phyloP scores from a whole-genome alignment of 53 echinoderm and acorn worm genomes.

The Mesocentrotus franciscanus region DNA sequence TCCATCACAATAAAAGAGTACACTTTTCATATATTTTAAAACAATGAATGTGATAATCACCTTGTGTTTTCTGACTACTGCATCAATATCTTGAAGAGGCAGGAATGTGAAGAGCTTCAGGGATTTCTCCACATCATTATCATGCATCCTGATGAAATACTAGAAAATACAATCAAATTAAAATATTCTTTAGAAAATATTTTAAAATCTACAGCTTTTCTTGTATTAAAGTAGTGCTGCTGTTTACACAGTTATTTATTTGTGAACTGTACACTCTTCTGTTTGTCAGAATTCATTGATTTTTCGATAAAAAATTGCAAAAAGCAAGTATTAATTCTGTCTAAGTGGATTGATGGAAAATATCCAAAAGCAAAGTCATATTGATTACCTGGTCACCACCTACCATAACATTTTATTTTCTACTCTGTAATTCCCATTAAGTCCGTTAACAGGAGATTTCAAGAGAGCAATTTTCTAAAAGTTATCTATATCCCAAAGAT shows the following conservation, averaged over 20 bases:
- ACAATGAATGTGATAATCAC: slow-evolving; percentile 32
- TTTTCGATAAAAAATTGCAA: too few relatives aligned
- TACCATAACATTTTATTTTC: not conserved
- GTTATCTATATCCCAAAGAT: too few relatives aligned
- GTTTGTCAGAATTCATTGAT: not conserved
- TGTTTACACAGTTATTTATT: too few relatives aligned
- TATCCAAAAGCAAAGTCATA: not conserved
- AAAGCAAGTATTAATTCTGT: too few relatives aligned
- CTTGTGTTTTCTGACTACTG: slow-evolving; percentile 75
- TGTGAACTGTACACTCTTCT: too few relatives aligned
- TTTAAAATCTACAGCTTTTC: not conserved
- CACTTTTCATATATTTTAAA: too few relatives aligned
- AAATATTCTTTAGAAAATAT: not conserved
- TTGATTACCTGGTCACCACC: not conserved
- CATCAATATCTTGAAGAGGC: slow-evolving; percentile 77
- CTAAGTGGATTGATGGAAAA: not conserved
- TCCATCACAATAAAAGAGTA: too few relatives aligned
- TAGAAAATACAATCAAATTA: slow-evolving; percentile 18
- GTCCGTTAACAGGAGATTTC: not conserved
- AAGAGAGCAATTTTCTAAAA: not conserved
- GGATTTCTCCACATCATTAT: slow-evolving; percentile 80
- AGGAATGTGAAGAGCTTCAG: slow-evolving; percentile 92
- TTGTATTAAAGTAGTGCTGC: not conserved
- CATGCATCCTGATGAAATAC: slow-evolving; percentile 84
- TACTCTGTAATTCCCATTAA: not conserved